Conservation (phyloP, 2,888 invertebrate genomes). For the Lysandra coridon region DNA sequence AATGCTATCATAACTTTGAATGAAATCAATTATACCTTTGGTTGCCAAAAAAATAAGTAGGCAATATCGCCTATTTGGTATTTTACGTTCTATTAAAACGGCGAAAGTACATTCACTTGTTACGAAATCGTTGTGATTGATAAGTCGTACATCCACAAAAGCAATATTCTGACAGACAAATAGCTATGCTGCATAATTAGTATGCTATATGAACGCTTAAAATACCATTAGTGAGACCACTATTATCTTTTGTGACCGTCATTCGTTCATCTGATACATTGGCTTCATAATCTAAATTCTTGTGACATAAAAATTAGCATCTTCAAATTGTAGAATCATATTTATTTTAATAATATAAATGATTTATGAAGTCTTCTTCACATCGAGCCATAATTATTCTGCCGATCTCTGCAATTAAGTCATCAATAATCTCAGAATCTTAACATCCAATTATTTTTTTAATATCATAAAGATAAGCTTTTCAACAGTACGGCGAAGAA, state of each 20-base stretch:
- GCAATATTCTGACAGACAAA: slow-evolving; percentile 8
- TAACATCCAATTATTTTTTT: not conserved
- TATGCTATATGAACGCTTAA: slow-evolving; percentile 6
- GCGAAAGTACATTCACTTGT: slow-evolving; percentile 51
- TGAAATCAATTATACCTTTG: not conserved
- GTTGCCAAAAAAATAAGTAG: not conserved
- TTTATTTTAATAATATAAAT: too few relatives aligned
- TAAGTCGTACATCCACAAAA: slow-evolving; percentile 17
- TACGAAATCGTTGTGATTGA: slow-evolving; percentile 48
- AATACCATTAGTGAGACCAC: not conserved
- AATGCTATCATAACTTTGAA: not conserved
- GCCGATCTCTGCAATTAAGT: not conserved
- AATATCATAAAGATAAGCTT: not conserved
- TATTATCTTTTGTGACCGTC: not conserved
- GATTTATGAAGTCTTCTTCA: not conserved
- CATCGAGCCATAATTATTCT: not conserved
- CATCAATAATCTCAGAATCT: not conserved
- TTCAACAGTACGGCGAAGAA: not conserved
- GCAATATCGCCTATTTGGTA: slow-evolving; percentile 7
- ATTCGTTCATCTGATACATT: not conserved
- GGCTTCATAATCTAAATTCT: not conserved
- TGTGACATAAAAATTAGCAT: not conserved
- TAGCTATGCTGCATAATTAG: slow-evolving; percentile 1
- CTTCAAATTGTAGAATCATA: not conserved
- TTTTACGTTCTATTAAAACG: not conserved